A percentile compares a stretch with the other conserved stretches of the same genome.
These are phyloP conservation scores for Cheirogaleus medius DNA, from an alignment of 2,113 vertebrate genomes.

Conservation along the genomic window DNA sequence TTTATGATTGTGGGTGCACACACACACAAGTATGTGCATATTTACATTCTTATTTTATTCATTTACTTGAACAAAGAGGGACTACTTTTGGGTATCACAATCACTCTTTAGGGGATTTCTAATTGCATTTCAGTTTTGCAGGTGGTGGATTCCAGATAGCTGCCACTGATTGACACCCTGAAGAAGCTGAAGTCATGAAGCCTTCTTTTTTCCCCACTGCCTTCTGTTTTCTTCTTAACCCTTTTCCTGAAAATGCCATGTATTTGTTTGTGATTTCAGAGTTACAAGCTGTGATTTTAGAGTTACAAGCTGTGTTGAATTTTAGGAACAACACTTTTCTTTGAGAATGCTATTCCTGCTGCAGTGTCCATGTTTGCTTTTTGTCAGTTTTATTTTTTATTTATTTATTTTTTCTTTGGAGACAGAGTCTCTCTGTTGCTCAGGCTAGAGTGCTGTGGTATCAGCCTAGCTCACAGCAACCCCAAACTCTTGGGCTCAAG, in stretches of 20 bases:
- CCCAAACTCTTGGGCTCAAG: too few species aligned
- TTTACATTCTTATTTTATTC: not conserved
- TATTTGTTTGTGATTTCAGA: not conserved
- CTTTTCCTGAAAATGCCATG: not conserved
- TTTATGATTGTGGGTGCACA: not conserved
- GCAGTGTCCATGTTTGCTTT: not conserved
- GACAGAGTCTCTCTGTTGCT: too few species aligned
- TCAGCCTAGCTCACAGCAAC: too few species aligned
- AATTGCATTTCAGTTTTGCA: conserved; percentile 31
- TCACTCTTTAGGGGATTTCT: conserved; percentile 9
- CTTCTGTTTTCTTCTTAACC: not conserved
- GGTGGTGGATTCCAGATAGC: not conserved
- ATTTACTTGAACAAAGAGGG: not conserved
- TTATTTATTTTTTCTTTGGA: too few species aligned
- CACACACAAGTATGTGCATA: not conserved
- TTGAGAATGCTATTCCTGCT: not conserved
- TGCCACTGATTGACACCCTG: not conserved
- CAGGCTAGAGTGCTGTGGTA: too few species aligned
- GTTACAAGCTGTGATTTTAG: not conserved
- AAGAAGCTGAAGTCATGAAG: conserved; percentile 32
- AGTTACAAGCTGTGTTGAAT: not conserved
- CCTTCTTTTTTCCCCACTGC: not conserved
- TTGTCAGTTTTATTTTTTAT: too few species aligned
- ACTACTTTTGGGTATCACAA: not conserved
- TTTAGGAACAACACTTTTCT: conserved; percentile 21